These are phyloP conservation scores for Xanthorhoe spadicearia DNA, from an alignment of 2,888 invertebrate genomes.

Conservation along the genomic window DNA sequence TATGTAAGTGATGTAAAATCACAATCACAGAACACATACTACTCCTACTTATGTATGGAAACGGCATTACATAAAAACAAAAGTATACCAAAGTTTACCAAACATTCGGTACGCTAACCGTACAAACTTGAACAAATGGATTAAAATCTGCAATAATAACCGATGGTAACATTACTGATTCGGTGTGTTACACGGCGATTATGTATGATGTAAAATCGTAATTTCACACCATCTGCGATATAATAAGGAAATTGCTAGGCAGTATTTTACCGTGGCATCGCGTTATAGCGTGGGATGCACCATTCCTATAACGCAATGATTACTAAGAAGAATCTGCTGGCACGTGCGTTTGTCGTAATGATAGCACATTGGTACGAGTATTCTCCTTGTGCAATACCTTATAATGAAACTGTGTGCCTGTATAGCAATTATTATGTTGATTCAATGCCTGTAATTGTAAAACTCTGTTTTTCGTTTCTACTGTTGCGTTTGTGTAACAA, in stretches of 20 bases:
- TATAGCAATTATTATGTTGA: no score
- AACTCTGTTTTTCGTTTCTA: no score
- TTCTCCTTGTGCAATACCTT: conserved; percentile 12
- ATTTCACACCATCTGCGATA: conserved; percentile 55
- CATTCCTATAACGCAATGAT: conserved; percentile 42
- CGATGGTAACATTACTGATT: conserved; percentile 2
- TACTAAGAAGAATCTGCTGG: conserved; percentile 33
- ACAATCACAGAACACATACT: background rate
- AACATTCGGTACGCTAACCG: background rate
- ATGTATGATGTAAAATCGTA: conserved; percentile 36
- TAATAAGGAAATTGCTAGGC: conserved; percentile 56
- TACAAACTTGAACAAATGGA: background rate
- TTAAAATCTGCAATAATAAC: conserved; percentile 4
- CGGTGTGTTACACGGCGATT: conserved; percentile 9
- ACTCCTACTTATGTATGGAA: background rate
- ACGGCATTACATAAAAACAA: background rate
- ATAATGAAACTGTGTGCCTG: background rate
- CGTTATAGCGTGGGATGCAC: conserved; percentile 55
- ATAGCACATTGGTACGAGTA: background rate
- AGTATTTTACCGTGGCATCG: conserved; percentile 56
- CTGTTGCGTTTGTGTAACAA: background rate
- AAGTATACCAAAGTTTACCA: background rate
- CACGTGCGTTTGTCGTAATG: conserved; percentile 38
- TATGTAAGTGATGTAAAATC: conserved; percentile 8
- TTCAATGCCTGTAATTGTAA: no score